Evolutionary conservation across 53 echinoderm and acorn worm genomes (phyloP), one percentile per base, ranked within the genome.

Genomic region (Astropecten irregularis): DNA sequence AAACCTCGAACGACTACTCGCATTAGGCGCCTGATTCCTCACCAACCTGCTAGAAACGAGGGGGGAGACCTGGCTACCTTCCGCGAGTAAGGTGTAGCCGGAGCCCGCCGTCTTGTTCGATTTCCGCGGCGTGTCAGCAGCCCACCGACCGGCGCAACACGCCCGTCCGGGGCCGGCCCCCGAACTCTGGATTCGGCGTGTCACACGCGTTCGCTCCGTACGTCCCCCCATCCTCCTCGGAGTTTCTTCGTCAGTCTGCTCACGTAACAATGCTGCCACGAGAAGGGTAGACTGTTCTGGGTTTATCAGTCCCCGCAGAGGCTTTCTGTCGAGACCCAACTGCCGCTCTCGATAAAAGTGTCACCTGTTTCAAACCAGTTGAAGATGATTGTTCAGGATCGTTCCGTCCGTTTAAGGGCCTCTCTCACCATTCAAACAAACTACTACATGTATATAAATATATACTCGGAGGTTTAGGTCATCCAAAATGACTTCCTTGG

Each of bases 91-190:
- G 58, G 57, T 26, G 49, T 49, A n/a, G 5, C 0, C 3, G 33
- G 37, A 13, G 37, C 10, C 42, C 56, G 52, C 11, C 76, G 76
- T 76, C 76, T 40, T 26, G 2, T 62, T 62, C 48, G 62, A 79
- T 79, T 79, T 79, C 79, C 79, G 60, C 29, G 79, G 79, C 40
- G 47, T 46, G 79, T 60, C 79, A 62, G 79, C 30, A 40, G 28
- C 32, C 9, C 13, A n/a, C 13, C 32, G 44, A 48, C 49, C 18
- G 28, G 28, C 42, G 15, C 23, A 31, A 59, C 27, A 60, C 58
- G 62, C 47, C 63, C 61, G 42, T 68, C 68, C 68, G 68, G 47
- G 47, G 14, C 8, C 47, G 8, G 47, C 14, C 47, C 47, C 8
- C 8, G 47, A 14, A 3, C 54, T 26, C 35, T 2, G 18, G 54